These are phyloP conservation scores for Panulirus ornatus DNA, from an alignment of 1,140 invertebrate species.

Conservation along the genomic window DNA sequence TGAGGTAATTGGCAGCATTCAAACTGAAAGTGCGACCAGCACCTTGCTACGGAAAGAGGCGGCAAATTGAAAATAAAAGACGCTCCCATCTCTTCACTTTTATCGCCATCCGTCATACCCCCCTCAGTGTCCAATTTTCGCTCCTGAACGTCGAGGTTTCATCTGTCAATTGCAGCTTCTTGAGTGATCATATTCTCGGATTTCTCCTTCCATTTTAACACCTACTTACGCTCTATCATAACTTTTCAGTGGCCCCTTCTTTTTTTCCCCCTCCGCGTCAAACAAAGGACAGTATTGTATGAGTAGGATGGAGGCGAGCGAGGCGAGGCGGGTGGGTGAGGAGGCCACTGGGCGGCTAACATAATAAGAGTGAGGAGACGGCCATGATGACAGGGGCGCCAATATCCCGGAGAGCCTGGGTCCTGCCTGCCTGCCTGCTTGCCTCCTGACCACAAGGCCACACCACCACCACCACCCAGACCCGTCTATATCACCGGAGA, in stretches of 20 bases:
- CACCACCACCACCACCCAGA: neutral
- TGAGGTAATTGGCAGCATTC: constrained; percentile 55
- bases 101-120: neutral
- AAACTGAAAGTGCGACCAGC: constrained; percentile 29
- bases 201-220: neutral
- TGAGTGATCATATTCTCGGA: neutral
- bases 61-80: constrained; percentile 20
- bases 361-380: neutral
- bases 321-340: neutral
- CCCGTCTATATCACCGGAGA: too few relatives aligned
- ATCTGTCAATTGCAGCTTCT: neutral
- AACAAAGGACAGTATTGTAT: too few relatives aligned
- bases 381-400: neutral
- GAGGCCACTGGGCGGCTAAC: neutral
- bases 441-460: neutral
- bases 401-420: constrained; percentile 1
- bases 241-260: too few relatives aligned
- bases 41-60: neutral
- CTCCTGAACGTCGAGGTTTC: neutral
- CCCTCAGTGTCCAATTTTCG: neutral
- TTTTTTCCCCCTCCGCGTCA: too few relatives aligned
- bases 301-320: neutral
- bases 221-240: neutral
- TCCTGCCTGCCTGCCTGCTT: too few relatives aligned
- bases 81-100: neutral